A percentile compares a stretch with the other conserved stretches of the same genome.
Conservation (phyloP, 2,113 vertebrate genomes). For the Pan troglodytes region NHGRI_mPanTro3-v2.1_pri NC_072412.2:22857001-22857500, state of each 20-base stretch:
- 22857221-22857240: neutral
- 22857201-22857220: no score
- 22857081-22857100: neutral
- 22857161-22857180: neutral
- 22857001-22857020: neutral
- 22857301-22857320: neutral
- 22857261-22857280: neutral
- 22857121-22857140: neutral
- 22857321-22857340: no score
- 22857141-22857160: neutral
- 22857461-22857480: neutral
- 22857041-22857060: neutral
- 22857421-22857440: fast-evolving
- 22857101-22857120: neutral
- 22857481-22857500: fast-evolving
- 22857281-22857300: neutral
- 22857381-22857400: no score
- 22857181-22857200: neutral
- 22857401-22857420: no score
- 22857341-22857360: neutral
- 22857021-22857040: neutral
- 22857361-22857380: no score
- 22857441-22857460: neutral
- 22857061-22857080: neutral
- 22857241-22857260: neutral